Percentiles rank a stretch among this genome's conserved stretches.
Evolutionary conservation across 2,113 vertebrate species (phyloP).

Genomic region (Dendrocopos noguchii): DNA sequence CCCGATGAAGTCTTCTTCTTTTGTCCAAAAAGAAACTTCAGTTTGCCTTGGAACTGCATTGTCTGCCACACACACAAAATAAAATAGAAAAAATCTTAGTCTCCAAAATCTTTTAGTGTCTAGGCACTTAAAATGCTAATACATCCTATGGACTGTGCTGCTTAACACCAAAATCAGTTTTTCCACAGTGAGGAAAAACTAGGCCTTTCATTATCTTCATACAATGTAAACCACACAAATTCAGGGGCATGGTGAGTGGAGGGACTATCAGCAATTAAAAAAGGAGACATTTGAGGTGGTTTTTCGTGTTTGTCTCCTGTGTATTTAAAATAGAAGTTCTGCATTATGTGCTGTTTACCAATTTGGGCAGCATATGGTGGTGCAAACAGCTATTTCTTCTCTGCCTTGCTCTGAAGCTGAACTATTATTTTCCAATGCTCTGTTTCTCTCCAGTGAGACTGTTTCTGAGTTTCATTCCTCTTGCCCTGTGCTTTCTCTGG

Average conservation of each 20-base stretch:
- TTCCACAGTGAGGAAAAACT: not conserved
- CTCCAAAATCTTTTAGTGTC: not conserved
- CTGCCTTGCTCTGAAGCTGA: not conserved
- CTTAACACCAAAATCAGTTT: not conserved
- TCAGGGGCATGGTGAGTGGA: not conserved
- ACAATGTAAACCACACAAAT: not conserved
- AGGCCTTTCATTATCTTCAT: not conserved
- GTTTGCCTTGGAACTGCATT: conserved; percentile 95
- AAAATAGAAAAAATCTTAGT: too few relatives aligned
- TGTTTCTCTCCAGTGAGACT: not conserved
- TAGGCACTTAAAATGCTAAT: not conserved
- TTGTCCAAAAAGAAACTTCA: conserved; percentile 95
- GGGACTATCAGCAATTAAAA: not conserved
- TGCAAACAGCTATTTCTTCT: not conserved
- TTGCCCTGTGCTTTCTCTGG: not conserved
- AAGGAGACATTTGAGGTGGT: not conserved
- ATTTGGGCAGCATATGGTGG: accelerated
- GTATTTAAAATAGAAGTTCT: not conserved
- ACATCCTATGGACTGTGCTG: not conserved
- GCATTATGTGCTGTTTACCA: accelerated
- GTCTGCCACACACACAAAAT: conserved; percentile 75
- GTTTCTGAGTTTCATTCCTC: not conserved
- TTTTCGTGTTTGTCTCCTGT: not conserved
- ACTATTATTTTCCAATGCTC: not conserved
- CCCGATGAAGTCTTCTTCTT: conserved; percentile 88